Evolutionary conservation across 2,797 vertebrate genomes (phyloP).

Genomic region (Anguilla marmorata): DNA sequence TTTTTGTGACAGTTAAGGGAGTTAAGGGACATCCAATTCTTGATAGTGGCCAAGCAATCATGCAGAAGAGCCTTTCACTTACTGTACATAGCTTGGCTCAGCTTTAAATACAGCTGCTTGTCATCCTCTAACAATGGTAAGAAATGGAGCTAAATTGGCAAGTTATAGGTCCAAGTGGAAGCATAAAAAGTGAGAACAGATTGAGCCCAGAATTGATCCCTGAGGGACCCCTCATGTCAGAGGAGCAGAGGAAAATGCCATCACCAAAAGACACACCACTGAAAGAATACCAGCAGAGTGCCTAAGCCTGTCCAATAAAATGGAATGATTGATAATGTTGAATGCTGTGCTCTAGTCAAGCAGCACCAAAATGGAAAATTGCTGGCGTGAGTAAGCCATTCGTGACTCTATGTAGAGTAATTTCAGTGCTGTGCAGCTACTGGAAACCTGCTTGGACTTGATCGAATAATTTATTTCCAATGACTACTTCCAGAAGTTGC

Average conservation of each 20-base stretch:
- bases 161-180: background rate
- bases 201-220: background rate
- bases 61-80: no score
- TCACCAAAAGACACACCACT: background rate
- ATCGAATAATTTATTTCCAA: background rate
- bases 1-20: background rate
- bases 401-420: background rate
- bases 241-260: background rate
- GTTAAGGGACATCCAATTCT: no score
- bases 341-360: background rate
- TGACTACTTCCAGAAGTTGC: background rate
- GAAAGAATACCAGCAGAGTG: background rate
- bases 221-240: background rate
- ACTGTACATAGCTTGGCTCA: no score
- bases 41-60: no score
- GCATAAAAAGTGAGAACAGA: background rate
- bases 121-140: background rate
- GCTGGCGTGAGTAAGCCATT: background rate
- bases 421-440: background rate
- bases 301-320: background rate
- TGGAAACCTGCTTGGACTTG: no score
- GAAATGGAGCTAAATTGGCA: background rate
- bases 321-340: background rate
- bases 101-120: background rate
- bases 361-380: background rate